Conservation (phyloP, 2,888 invertebrate genomes). For the Amblyjoppa proteus region DNA sequence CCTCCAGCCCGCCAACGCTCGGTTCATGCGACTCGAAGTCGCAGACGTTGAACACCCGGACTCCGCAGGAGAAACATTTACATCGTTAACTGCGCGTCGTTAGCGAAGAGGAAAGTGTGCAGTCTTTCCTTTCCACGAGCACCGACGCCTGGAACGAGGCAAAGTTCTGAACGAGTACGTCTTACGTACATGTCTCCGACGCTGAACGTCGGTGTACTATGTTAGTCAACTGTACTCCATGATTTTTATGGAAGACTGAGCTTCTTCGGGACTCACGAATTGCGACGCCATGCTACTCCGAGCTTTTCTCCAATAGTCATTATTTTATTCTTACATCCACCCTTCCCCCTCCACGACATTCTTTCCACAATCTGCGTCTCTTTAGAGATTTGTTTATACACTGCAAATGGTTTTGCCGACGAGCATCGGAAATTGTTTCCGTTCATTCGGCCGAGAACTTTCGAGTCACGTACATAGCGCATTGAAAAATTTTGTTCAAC, state of each 20-base stretch:
- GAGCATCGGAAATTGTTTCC: constrained; percentile 37
- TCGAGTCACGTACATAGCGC: constrained; percentile 29
- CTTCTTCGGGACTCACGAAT: constrained; percentile 35
- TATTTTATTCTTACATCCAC: constrained; percentile 54
- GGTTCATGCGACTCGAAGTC: constrained; percentile 58
- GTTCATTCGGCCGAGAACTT: constrained; percentile 17
- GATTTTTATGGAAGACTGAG: constrained; percentile 29
- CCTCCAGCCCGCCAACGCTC: constrained; percentile 32
- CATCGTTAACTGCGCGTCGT: constrained; percentile 67
- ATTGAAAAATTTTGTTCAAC: constrained; percentile 13
- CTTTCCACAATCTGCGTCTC: not conserved
- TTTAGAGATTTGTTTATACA: not conserved
- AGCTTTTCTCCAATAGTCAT: constrained; percentile 41
- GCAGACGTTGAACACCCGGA: constrained; percentile 49
- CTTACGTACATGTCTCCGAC: constrained; percentile 34
- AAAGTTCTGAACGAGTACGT: constrained; percentile 55
- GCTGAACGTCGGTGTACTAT: constrained; percentile 8
- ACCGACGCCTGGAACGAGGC: constrained; percentile 48
- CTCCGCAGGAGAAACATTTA: constrained; percentile 65
- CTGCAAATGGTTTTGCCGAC: not conserved
- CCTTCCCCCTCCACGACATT: not conserved
- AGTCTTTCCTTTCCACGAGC: constrained; percentile 57
- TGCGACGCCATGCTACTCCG: constrained; percentile 40
- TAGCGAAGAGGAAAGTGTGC: constrained; percentile 63
- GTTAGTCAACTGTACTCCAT: constrained; percentile 4